phyloP scores from a whole-genome alignment of 2,797 vertebrate genomes.

The Menidia menidia region DNA sequence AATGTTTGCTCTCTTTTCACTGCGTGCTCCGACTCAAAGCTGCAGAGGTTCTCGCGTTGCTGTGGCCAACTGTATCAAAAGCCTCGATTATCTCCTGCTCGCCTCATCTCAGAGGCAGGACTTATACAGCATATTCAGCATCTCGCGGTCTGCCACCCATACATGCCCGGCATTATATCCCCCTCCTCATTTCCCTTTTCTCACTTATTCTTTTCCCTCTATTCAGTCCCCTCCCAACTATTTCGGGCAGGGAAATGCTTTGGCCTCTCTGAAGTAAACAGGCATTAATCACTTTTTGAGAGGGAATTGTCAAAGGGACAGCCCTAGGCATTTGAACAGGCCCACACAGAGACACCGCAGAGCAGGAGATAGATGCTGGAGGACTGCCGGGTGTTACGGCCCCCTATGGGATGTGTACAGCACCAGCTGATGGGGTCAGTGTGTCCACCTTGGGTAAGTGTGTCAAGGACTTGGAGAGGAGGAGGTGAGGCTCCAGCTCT shows the following conservation, averaged over 20 bases:
- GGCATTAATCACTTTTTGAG: constrained; percentile 85
- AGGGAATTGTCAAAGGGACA: constrained; percentile 79
- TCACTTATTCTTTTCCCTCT: constrained; percentile 32
- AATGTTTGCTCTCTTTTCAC: constrained; percentile 33
- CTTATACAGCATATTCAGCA: constrained; percentile 11
- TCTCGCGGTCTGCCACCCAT: constrained; percentile 25
- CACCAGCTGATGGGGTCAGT: constrained; percentile 84
- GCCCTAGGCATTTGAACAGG: constrained; percentile 79
- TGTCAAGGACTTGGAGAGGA: constrained; percentile 82
- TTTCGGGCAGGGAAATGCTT: constrained; percentile 68
- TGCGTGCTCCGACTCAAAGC: constrained; percentile 56
- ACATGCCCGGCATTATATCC: constrained; percentile 38
- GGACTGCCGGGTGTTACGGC: constrained; percentile 71
- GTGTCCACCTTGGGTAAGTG: constrained; percentile 84
- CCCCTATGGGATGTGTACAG: constrained; percentile 74
- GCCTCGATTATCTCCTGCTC: constrained; percentile 68
- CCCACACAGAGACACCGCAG: constrained; percentile 70
- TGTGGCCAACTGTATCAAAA: constrained; percentile 67
- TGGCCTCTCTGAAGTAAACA: constrained; percentile 85
- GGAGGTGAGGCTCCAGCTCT: constrained; percentile 51
- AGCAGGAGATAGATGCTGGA: constrained; percentile 84
- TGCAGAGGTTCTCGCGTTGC: constrained; percentile 50
- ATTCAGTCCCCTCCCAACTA: constrained; percentile 51
- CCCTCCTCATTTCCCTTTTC: constrained; percentile 44
- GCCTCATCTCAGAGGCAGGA: constrained; percentile 44